Evolutionary conservation across 1,140 invertebrate genomes (phyloP).

Genomic region (Drosophila bipectinata): DNA sequence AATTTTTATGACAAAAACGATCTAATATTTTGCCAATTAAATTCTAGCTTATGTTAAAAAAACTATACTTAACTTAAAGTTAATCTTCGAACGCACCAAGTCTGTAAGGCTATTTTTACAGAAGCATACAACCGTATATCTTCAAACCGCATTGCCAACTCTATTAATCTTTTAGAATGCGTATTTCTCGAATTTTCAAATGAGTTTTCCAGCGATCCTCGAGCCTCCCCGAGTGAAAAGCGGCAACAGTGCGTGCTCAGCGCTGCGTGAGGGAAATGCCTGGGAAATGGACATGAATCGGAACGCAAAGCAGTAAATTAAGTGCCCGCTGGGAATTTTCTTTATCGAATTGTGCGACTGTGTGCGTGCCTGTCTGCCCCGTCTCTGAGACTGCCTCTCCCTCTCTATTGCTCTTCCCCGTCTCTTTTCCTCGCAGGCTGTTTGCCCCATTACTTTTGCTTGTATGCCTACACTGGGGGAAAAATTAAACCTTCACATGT

Average conservation of each 20-base stretch:
- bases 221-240: slow-evolving; percentile 34
- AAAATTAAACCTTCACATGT: background rate
- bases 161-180: background rate
- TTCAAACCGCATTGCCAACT: background rate
- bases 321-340: slow-evolving; percentile 77
- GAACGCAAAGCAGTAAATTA: slow-evolving; percentile 76
- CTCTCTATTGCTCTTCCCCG: background rate
- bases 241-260: slow-evolving; percentile 55
- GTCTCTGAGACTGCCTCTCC: slow-evolving; percentile 19
- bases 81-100: too few relatives aligned
- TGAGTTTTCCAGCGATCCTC: slow-evolving; percentile 15
- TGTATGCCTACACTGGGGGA: slow-evolving; percentile 26
- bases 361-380: slow-evolving; percentile 41
- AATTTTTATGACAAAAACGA: too few relatives aligned
- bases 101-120: too few relatives aligned
- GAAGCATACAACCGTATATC: background rate
- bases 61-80: too few relatives aligned
- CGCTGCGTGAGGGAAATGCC: slow-evolving; percentile 36
- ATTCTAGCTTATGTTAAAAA: too few relatives aligned
- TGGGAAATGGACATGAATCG: slow-evolving; percentile 66
- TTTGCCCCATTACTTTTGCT: slow-evolving; percentile 19
- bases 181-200: background rate
- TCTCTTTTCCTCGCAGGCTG: slow-evolving; percentile 6
- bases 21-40: too few relatives aligned
- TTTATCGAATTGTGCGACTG: slow-evolving; percentile 51